A percentile compares a stretch with the other conserved stretches of the same genome.
These are phyloP conservation scores for Pagetopsis macropterus DNA, from an alignment of 2,797 vertebrate species.

Conservation along the genomic window DNA sequence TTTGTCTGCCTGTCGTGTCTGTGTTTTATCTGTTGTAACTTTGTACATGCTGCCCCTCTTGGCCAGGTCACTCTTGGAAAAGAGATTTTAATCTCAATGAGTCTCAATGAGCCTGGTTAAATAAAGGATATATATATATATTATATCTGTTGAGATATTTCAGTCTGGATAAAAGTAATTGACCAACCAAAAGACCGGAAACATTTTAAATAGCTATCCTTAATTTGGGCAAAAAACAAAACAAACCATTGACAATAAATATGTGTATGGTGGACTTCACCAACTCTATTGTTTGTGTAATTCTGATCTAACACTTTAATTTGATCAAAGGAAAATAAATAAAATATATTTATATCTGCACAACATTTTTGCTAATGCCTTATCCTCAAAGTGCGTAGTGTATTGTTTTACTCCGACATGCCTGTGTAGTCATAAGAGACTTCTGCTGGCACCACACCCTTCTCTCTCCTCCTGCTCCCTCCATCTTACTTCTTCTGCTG, in stretches of 20 bases:
- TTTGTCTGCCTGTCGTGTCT: too few species aligned
- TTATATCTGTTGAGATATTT: not conserved
- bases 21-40: too few species aligned
- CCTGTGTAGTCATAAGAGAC: constrained; percentile 6
- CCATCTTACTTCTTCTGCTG: constrained; percentile 47
- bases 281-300: not conserved
- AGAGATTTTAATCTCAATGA: too few species aligned
- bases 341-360: not conserved
- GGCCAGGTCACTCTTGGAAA: too few species aligned
- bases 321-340: not conserved
- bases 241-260: not conserved
- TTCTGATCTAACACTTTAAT: not conserved
- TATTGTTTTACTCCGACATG: not conserved
- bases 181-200: not conserved
- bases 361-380: not conserved
- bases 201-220: too few species aligned
- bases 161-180: not conserved
- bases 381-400: not conserved
- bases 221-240: not conserved
- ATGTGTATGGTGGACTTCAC: not conserved
- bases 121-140: too few species aligned
- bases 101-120: too few species aligned
- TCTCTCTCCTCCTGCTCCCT: constrained; percentile 33
- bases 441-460: constrained; percentile 45
- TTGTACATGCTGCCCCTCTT: too few species aligned